Base-by-base conservation (phyloP, 2,113 vertebrate species). In the Ophthalmotilapia sp. region DNA sequence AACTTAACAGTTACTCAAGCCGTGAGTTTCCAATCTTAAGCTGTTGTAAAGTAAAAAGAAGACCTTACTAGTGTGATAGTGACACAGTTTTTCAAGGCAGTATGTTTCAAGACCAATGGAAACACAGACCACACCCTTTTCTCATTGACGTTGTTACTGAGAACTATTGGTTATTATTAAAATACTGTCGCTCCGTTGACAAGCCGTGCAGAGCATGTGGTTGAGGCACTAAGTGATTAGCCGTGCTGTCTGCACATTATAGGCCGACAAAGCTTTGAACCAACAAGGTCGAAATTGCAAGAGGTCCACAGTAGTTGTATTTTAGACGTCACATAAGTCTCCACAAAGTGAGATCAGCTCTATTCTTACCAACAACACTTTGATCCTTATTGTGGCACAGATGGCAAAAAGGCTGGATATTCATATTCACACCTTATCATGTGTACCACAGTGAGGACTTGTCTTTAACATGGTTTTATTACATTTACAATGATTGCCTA, bases 261-360 rank as follows among this genome's bases (percentile, higher is more conserved):
- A 70, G 80, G 42, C 29, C 6, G 31, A 36, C 82, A 87, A 54
- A 86, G 81, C 86, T 90, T 47, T 42, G 60, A 58, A 84, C 19
- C 60, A 90, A 90, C 90, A 93, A 90, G 91, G 93, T 92, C 87
- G 14, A 85, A 88, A 85, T 82, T 56, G 65, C 2, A 29, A 62
- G 29, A 75, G 54, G 77, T 81, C 38, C 47, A 82, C 11, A 9
- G 62, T 29, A 3, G 26, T 79, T 85, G 62, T 92, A 90, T 92
- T 88, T 91, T 83, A 56, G 65, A 79, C 42, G 51, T 86, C 79
- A 70, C 40, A 85, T 19, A 79, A 47, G 23, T 81, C 84, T 70
- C 73, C 56, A 31, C 23, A 79, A 2, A 82, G 90, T 85, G 83
- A 56, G 90, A 82, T 65, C 17, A 54, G 60, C 84, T 84, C 83